Evolutionary conservation across 1,140 invertebrate genomes (phyloP).

Genomic region (Pseudomyrmex concolor): DNA sequence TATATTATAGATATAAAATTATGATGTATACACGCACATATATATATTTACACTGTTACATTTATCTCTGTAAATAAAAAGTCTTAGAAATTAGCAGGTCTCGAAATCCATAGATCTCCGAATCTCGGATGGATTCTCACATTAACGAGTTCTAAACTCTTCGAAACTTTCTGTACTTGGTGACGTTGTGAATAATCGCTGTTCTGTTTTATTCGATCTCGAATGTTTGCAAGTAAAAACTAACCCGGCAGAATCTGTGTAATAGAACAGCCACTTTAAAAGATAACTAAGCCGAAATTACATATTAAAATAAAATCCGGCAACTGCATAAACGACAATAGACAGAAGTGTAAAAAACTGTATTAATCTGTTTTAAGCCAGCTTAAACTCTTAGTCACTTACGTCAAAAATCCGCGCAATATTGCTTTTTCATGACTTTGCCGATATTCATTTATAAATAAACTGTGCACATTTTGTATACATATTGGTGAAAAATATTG

Average conservation of each 20-base stretch:
- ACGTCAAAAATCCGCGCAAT: not conserved
- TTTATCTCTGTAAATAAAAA: not conserved
- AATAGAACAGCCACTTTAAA: conserved; percentile 45
- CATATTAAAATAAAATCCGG: conserved; percentile 34
- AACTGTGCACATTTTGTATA: not conserved
- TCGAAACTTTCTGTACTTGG: conserved; percentile 22
- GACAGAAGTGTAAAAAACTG: not conserved
- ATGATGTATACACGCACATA: too few relatives aligned
- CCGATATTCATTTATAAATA: conserved; percentile 16
- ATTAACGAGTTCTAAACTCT: conserved; percentile 7
- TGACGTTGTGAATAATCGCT: conserved; percentile 35
- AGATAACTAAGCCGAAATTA: conserved; percentile 36
- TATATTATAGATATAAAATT: too few relatives aligned
- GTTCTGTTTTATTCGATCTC: conserved; percentile 37
- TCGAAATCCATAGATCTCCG: not conserved
- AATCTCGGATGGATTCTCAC: conserved; percentile 13
- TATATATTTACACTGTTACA: not conserved
- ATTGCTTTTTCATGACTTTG: not conserved
- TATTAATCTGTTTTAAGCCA: conserved; percentile 21
- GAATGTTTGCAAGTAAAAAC: conserved; percentile 25
- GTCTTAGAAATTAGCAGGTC: not conserved
- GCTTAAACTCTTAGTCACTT: not conserved
- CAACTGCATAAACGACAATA: not conserved
- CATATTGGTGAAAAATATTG: not conserved
- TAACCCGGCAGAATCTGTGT: conserved; percentile 15